These are phyloP conservation scores for Dryadula phaetusa DNA, from an alignment of 2,888 invertebrate genomes.

Conservation along the genomic window DNA sequence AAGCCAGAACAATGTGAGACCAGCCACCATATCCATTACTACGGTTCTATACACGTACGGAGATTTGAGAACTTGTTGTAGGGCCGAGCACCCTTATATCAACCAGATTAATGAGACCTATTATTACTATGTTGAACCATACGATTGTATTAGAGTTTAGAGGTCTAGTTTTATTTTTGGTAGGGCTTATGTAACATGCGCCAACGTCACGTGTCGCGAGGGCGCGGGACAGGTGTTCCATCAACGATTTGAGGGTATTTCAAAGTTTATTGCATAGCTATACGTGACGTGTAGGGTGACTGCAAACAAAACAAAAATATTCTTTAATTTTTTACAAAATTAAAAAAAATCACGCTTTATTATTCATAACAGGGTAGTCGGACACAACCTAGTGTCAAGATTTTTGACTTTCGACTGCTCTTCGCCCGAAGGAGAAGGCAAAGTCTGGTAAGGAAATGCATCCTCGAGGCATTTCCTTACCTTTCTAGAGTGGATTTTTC, in stretches of 20 bases:
- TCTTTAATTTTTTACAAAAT: too few relatives aligned
- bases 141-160: neutral
- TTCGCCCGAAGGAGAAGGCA: too few relatives aligned
- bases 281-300: conserved; percentile 64
- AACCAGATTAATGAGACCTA: conserved; percentile 56
- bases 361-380: neutral
- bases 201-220: conserved; percentile 77
- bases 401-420: too few relatives aligned
- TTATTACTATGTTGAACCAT: neutral
- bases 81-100: conserved; percentile 60
- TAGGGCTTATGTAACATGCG: conserved; percentile 63
- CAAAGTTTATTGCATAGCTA: conserved; percentile 72
- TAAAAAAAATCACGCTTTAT: too few relatives aligned
- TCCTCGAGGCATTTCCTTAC: too few relatives aligned
- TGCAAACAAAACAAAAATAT: conserved; percentile 45
- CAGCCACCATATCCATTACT: conserved; percentile 70
- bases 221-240: conserved; percentile 78
- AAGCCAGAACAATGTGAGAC: conserved; percentile 54
- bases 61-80: conserved; percentile 64
- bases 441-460: too few relatives aligned
- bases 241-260: conserved; percentile 79
- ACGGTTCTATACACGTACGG: conserved; percentile 70
- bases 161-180: conserved; percentile 62
- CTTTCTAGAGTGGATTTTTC: too few relatives aligned
- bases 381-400: too few relatives aligned